Base-by-base conservation (phyloP, 2,113 vertebrate species). In the Brachyhypopomus gauderio region DNA sequence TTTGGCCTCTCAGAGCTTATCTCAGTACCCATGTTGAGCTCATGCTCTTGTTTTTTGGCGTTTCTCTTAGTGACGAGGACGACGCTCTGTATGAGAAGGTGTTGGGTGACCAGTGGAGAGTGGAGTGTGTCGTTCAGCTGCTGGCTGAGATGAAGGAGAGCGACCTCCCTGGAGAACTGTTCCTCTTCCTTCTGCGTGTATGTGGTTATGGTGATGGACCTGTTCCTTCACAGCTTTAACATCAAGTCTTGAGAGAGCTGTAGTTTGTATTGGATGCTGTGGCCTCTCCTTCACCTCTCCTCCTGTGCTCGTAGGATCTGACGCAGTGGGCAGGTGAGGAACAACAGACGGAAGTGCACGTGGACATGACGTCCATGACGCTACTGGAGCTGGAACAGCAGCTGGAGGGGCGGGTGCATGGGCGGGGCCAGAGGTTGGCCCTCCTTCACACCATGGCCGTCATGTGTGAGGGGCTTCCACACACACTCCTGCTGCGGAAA, bases 111-210 rank as follows among this genome's bases (percentile, higher is more conserved):
- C 97, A 98, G 90, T 94, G 95, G 92, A 91, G 41, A 17, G 62
- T 96, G 58, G 94, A 97, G 87, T 95, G 90, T 89, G 87, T 98
- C 4, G 93, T 93, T 73, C 92, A 94, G 81, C 89, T 98, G 63
- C 86, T 99, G 84, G 91, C 90, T 52, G 89, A 93, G 69, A 93
- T 96, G 82, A 95, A 94, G 86, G 91, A 94, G 78, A 92, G 88
- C 0, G 93, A 95, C 45, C 88, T 98, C 69, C 95, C 96, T 0
- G 97, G 96, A 75, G 95, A 98, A 81, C 97, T 98, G 91, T 98
- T 99, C 90, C 92, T 98, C 76, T 80, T 83, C 36, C 95, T 98
- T 83, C 90, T 99, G 78, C 93, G 97, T 94, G 97, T 98, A 81
- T 60, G 2, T 23, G n/a, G 1, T 20, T 55, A 1, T 27, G 5